These are phyloP conservation scores for Channallabes apus DNA, from an alignment of 2,797 vertebrate genomes.

Conservation along the genomic window DNA sequence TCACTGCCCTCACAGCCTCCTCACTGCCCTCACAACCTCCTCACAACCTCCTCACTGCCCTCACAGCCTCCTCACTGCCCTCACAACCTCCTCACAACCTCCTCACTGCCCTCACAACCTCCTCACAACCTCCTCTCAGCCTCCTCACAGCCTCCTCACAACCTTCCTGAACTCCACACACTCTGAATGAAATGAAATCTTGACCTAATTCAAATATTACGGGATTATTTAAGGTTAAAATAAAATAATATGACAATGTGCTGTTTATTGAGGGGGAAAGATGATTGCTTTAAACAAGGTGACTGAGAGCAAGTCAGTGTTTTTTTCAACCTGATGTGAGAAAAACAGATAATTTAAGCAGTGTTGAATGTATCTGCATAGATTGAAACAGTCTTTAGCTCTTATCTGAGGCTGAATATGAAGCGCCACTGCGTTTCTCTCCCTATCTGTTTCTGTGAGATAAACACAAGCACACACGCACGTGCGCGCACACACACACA, in stretches of 20 bases:
- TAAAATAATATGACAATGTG: not conserved
- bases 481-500: slow-evolving; percentile 23
- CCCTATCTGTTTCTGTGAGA: slow-evolving; percentile 32
- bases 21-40: not conserved
- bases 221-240: too few species aligned
- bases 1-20: not conserved
- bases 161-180: not conserved
- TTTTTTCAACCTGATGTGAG: not conserved
- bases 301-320: not conserved
- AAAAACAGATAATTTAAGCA: not conserved
- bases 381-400: not conserved
- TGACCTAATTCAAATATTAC: not conserved
- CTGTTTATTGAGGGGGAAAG: not conserved
- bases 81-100: not conserved
- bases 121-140: not conserved
- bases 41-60: not conserved
- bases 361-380: not conserved
- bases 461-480: slow-evolving; percentile 2
- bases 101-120: not conserved
- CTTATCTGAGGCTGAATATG: slow-evolving; percentile 7
- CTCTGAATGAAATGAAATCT: not conserved
- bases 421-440: not conserved
- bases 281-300: not conserved
- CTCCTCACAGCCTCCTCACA: not conserved
- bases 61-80: too few species aligned